These are phyloP conservation scores for Coremacera marginata DNA, from an alignment of 2,888 invertebrate species.

Conservation along the genomic window DNA sequence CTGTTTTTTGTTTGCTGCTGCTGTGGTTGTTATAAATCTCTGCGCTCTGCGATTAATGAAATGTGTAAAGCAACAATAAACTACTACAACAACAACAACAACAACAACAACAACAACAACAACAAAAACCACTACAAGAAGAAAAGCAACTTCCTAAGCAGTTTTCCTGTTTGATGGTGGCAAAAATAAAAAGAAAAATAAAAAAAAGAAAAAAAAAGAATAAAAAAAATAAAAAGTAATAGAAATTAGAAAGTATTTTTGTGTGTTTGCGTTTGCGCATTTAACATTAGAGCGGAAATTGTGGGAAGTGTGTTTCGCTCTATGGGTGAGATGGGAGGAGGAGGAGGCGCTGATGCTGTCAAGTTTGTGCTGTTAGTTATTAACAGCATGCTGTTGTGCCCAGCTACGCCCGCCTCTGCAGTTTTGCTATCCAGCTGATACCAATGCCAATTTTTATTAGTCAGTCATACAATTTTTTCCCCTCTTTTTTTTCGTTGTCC, in stretches of 20 bases:
- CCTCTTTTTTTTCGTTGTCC: no score
- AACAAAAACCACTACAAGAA: neutral
- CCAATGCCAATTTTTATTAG: no score
- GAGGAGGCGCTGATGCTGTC: neutral
- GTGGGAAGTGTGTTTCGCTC: neutral
- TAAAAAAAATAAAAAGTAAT: neutral
- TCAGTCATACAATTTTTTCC: no score
- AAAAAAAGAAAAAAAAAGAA: neutral
- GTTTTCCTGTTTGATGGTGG: constrained; percentile 3
- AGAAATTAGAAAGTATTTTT: constrained; percentile 28
- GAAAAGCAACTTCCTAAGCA: neutral
- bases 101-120: neutral
- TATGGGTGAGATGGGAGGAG: neutral
- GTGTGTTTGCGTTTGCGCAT: neutral
- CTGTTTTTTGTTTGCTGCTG: neutral
- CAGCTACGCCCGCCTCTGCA: no score
- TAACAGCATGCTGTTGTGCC: no score
- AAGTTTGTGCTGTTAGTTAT: neutral
- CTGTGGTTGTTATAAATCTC: constrained; percentile 19
- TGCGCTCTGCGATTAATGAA: constrained; percentile 18
- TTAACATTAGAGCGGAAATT: constrained; percentile 26
- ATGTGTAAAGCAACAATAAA: constrained; percentile 7
- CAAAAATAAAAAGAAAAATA: neutral
- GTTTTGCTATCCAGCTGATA: no score
- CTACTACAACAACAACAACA: neutral